Evolutionary conservation across 1,140 invertebrate species (phyloP).

Genomic region (Drosophila tristis): DNA sequence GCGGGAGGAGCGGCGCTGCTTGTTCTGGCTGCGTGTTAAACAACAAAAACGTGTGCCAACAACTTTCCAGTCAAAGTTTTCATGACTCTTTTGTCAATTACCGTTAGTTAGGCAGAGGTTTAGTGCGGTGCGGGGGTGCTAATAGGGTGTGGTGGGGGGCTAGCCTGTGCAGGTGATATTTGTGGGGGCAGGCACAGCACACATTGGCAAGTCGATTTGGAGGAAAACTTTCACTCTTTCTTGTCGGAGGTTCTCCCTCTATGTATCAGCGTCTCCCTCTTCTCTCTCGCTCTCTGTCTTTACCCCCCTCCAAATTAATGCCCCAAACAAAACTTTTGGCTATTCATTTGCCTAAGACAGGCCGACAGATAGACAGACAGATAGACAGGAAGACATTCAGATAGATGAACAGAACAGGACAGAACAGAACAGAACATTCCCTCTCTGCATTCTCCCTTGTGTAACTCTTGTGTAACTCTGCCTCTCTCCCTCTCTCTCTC

Average conservation of each 20-base stretch:
- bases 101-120: conserved; percentile 60
- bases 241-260: too few relatives aligned
- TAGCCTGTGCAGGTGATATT: neutral
- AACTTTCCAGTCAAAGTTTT: conserved; percentile 80
- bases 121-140: neutral
- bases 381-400: neutral
- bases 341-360: conserved; percentile 62
- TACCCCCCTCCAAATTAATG: conserved; percentile 57
- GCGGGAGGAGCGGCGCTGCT: conserved; percentile 40
- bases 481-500: too few relatives aligned
- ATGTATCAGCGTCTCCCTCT: conserved; percentile 31
- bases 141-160: neutral
- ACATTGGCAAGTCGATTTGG: conserved; percentile 75
- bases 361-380: conserved; percentile 13
- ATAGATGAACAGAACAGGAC: too few relatives aligned
- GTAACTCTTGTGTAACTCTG: conserved; percentile 7
- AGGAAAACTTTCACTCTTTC: conserved; percentile 7
- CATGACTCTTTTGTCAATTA: conserved; percentile 81
- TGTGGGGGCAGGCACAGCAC: neutral
- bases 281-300: neutral
- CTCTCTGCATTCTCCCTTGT: too few relatives aligned
- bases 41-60: conserved; percentile 60
- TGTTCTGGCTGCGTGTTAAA: conserved; percentile 75
- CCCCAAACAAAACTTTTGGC: conserved; percentile 54
- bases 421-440: too few relatives aligned